Percentiles rank a stretch among this genome's conserved stretches.
phyloP scores from a whole-genome alignment of 92 coral and sea anemone genomes.

The Palythoa heliodiscus region DNA sequence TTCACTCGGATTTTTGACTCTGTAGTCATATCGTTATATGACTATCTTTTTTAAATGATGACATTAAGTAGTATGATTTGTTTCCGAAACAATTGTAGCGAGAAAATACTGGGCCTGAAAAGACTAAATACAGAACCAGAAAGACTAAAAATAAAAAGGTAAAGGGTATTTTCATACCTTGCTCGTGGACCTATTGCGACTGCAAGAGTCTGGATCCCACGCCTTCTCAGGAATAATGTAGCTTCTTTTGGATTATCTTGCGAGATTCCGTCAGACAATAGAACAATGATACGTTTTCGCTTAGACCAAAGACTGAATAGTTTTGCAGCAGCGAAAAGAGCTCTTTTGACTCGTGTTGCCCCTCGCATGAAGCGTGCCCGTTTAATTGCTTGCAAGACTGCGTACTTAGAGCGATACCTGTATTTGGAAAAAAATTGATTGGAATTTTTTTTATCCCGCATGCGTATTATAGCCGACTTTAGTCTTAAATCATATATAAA shows the following conservation, averaged over 20 bases:
- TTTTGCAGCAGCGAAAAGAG: slow-evolving; percentile 38
- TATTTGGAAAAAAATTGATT: neutral
- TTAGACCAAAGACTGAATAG: slow-evolving; percentile 52
- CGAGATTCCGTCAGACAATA: slow-evolving; percentile 64
- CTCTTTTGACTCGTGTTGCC: slow-evolving; percentile 65
- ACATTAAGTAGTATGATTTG: too few relatives aligned
- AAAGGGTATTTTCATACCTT: neutral
- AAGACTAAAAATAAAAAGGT: neutral
- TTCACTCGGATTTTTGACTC: too few relatives aligned
- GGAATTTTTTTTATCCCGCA: too few relatives aligned
- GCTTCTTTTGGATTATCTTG: slow-evolving; percentile 59
- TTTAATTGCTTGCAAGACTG: slow-evolving; percentile 44
- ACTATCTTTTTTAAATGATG: too few relatives aligned
- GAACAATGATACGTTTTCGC: slow-evolving; percentile 49
- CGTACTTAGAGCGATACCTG: slow-evolving; percentile 24
- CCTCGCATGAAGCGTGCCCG: slow-evolving; percentile 58
- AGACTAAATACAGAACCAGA: neutral
- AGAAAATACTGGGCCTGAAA: too few relatives aligned
- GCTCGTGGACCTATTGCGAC: slow-evolving; percentile 22
- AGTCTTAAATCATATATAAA: neutral
- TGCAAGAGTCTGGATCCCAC: slow-evolving; percentile 10
- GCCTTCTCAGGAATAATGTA: slow-evolving; percentile 51
- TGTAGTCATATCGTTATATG: too few relatives aligned
- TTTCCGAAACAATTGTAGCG: too few relatives aligned
- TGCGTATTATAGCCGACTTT: neutral